phyloP scores from a whole-genome alignment of 1,140 invertebrate species.

The Sycobia sp. region DNA sequence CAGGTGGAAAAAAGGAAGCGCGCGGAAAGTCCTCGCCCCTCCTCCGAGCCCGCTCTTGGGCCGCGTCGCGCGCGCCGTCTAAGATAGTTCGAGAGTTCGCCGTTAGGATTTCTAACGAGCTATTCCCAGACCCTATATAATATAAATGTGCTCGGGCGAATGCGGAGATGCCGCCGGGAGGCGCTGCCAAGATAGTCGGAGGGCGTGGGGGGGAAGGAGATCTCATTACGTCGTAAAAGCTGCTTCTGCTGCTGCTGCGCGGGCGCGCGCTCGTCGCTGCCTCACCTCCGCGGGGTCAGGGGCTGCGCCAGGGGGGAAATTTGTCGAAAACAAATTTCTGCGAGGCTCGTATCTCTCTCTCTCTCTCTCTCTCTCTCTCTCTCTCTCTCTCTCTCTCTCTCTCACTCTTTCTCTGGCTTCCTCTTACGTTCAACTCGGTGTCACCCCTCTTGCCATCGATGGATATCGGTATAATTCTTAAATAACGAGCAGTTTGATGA shows the following conservation, averaged over 20 bases:
- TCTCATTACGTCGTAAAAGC: conserved; percentile 43
- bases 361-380: no score
- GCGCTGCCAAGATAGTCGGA: background rate
- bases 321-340: conserved; percentile 20
- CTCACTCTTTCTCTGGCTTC: no score
- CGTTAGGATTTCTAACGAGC: conserved; percentile 30
- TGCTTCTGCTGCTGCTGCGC: no score
- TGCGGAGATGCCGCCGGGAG: conserved; percentile 9
- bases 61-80: no score
- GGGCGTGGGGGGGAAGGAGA: conserved; percentile 16
- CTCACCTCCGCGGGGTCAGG: background rate
- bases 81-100: conserved; percentile 5
- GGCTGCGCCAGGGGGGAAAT: background rate
- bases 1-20: no score
- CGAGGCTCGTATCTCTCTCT: no score
- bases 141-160: conserved; percentile 26
- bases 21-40: conserved; percentile 7
- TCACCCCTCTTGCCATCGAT: no score
- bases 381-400: no score
- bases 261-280: background rate
- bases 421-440: no score
- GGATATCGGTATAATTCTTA: no score
- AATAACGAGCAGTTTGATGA: no score
- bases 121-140: conserved; percentile 22
- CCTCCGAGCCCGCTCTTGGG: no score